Percentiles rank a stretch among this genome's conserved stretches.
Evolutionary conservation across 2,113 vertebrate genomes (phyloP).

Genomic region (Mesoclemmys tuberculata): DNA sequence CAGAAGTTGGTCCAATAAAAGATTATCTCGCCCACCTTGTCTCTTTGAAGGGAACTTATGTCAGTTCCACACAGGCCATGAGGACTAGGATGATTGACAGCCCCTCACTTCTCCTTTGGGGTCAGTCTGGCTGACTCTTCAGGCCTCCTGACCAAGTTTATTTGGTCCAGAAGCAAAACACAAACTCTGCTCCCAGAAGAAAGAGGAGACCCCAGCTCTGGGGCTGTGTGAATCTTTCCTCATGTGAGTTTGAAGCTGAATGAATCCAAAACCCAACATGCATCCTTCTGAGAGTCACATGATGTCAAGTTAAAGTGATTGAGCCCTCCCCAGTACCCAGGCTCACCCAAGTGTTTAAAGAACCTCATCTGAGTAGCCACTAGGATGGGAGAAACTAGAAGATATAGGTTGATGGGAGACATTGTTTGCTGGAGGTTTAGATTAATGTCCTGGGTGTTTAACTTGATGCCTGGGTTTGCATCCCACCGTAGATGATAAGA

Average conservation of each 20-base stretch:
- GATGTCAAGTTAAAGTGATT: background rate
- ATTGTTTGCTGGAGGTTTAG: accelerated
- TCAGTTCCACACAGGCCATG: background rate
- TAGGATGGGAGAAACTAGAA: background rate
- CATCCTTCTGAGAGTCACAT: background rate
- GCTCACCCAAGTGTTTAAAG: background rate
- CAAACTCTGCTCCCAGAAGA: background rate
- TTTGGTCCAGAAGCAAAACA: background rate
- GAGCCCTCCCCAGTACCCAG: background rate
- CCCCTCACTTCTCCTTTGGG: background rate
- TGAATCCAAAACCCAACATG: background rate
- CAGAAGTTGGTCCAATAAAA: background rate
- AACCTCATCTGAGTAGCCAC: background rate
- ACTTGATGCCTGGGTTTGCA: accelerated
- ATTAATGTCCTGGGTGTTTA: background rate
- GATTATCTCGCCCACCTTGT: background rate
- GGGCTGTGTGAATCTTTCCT: background rate
- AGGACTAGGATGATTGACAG: background rate
- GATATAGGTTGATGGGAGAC: background rate
- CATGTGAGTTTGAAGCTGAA: background rate
- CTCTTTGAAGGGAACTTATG: slow-evolving; percentile 22
- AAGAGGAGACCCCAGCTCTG: background rate
- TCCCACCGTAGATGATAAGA: background rate
- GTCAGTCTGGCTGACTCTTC: background rate
- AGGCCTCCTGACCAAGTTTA: accelerated